Evolutionary conservation across 2,888 invertebrate genomes (phyloP).

Genomic region (Limnephilus rhombicus): DNA sequence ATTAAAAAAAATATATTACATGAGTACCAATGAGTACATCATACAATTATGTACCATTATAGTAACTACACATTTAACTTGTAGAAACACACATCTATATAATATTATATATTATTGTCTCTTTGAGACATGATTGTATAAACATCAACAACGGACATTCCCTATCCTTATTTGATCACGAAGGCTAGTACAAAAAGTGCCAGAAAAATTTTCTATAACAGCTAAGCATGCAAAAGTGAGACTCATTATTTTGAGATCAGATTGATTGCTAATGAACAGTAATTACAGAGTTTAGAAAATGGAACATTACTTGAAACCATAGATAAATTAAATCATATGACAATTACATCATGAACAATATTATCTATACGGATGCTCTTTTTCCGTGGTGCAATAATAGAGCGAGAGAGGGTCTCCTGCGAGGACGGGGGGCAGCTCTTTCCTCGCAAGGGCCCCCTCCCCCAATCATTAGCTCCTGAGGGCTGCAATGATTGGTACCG

Average conservation of each 20-base stretch:
- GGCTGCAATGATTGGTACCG: constrained; percentile 76
- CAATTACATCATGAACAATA: not conserved
- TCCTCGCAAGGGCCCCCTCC: constrained; percentile 63
- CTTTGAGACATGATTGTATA: constrained; percentile 1
- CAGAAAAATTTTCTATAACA: constrained; percentile 6
- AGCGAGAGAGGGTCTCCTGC: constrained; percentile 60
- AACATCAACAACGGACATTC: not conserved
- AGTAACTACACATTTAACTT: not conserved
- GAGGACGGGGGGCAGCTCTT: constrained; percentile 59
- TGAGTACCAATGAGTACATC: not conserved
- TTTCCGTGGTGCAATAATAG: constrained; percentile 63
- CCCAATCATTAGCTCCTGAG: constrained; percentile 71
- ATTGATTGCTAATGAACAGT: constrained; percentile 9
- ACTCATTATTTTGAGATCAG: not conserved
- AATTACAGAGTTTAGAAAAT: constrained; percentile 11
- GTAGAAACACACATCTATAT: not conserved
- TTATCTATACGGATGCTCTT: constrained; percentile 62
- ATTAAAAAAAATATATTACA: not conserved
- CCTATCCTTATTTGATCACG: constrained; percentile 2
- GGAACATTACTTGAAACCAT: constrained; percentile 5
- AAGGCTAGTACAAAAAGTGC: constrained; percentile 32
- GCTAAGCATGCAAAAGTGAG: constrained; percentile 32
- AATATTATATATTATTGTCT: not conserved
- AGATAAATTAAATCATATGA: constrained; percentile 19
- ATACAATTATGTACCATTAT: not conserved